Conservation (phyloP, 2,797 vertebrate genomes). For the Passerculus sandwichensis region DNA sequence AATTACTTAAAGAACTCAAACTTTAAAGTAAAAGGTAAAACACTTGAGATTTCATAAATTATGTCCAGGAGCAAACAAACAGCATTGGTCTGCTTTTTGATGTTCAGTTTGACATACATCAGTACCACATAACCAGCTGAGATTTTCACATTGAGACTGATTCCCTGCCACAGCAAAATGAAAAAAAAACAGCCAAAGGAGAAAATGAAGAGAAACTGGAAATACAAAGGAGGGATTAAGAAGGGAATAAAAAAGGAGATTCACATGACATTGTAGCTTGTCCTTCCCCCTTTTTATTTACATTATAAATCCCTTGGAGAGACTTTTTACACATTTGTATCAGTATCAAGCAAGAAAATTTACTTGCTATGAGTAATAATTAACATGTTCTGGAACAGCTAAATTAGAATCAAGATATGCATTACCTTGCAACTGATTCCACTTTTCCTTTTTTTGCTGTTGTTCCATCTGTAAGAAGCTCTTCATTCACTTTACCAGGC, state of each 20-base stretch:
- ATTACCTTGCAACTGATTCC: slow-evolving; percentile 89
- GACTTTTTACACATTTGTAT: background rate
- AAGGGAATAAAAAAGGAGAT: background rate
- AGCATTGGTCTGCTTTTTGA: background rate
- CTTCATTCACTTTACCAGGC: slow-evolving; percentile 87
- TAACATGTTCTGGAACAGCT: background rate
- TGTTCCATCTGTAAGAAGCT: slow-evolving; percentile 84
- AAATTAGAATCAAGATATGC: background rate
- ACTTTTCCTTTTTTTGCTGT: slow-evolving; percentile 80
- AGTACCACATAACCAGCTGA: background rate
- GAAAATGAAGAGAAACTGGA: background rate
- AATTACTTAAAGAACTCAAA: background rate
- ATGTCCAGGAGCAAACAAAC: background rate
- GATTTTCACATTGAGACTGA: background rate
- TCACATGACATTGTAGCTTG: background rate
- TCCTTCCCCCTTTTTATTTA: background rate
- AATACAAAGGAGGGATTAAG: background rate
- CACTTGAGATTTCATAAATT: background rate
- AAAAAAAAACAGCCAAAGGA: background rate
- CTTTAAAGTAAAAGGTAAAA: background rate
- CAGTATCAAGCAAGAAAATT: background rate
- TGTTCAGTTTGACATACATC: background rate
- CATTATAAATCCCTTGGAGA: background rate
- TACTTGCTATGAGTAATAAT: background rate
- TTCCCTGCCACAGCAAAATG: background rate